phyloP scores from a whole-genome alignment of 2,797 vertebrate genomes.

The Myotis findleyi region DNA sequence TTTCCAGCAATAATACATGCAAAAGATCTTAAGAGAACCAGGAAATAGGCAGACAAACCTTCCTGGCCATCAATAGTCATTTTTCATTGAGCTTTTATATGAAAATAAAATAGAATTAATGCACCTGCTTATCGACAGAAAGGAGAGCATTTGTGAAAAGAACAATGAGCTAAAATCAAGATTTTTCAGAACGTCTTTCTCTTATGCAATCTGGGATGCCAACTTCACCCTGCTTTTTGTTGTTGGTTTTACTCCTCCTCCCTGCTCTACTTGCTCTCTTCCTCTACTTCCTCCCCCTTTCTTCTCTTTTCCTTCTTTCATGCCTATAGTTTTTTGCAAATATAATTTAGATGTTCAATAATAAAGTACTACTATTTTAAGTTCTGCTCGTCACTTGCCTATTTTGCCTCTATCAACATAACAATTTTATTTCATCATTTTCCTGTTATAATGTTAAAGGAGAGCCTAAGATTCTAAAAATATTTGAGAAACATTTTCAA shows the following conservation, averaged over 20 bases:
- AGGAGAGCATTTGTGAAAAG: neutral
- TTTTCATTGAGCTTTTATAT: neutral
- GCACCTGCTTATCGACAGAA: neutral
- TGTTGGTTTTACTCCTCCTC: accelerated
- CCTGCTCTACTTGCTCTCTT: neutral
- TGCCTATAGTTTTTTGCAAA: neutral
- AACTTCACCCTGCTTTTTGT: neutral
- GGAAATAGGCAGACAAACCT: neutral
- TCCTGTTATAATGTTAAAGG: neutral
- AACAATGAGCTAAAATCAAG: neutral
- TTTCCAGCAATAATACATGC: neutral
- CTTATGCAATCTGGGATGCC: neutral
- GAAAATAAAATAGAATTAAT: neutral
- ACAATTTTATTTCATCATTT: neutral
- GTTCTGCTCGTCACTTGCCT: neutral
- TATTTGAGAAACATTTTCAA: neutral
- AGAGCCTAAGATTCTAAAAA: neutral
- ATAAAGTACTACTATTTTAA: neutral
- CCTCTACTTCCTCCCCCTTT: neutral
- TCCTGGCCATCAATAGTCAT: neutral
- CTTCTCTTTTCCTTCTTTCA: neutral
- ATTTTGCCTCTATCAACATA: neutral
- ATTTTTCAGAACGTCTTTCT: neutral
- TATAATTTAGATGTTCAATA: neutral
- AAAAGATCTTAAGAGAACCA: neutral